phyloP scores from a whole-genome alignment of 2,888 invertebrate genomes.

The Nephrotoma flavescens region DNA sequence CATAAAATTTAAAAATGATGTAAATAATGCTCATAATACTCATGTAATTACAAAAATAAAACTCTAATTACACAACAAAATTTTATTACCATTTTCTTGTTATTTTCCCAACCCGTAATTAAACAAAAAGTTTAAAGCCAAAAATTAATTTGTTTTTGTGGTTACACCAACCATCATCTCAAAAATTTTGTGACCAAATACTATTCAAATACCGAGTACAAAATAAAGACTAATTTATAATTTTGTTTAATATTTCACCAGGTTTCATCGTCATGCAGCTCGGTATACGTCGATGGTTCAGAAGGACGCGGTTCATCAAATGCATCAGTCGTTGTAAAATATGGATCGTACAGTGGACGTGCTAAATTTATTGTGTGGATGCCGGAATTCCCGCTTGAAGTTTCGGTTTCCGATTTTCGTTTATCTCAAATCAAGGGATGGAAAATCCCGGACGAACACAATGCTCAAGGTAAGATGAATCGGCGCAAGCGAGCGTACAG shows the following conservation, averaged over 20 bases:
- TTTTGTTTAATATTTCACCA: conserved; percentile 23
- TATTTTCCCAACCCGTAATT: not conserved
- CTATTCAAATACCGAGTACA: no score
- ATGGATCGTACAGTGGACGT: conserved; percentile 77
- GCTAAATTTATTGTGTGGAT: conserved; percentile 92
- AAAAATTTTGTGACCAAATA: not conserved
- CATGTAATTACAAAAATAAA: not conserved
- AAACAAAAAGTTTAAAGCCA: not conserved
- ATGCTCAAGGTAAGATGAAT: conserved; percentile 37
- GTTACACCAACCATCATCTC: not conserved
- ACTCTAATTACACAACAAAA: not conserved
- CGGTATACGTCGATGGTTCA: conserved; percentile 91
- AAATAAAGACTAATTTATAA: not conserved
- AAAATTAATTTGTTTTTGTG: not conserved
- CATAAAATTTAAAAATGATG: not conserved
- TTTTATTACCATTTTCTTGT: not conserved
- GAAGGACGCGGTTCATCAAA: conserved; percentile 90
- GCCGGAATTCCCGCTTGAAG: conserved; percentile 86
- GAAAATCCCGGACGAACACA: conserved; percentile 73
- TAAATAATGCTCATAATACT: no score
- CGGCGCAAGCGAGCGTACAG: conserved; percentile 47
- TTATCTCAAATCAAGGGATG: conserved; percentile 90
- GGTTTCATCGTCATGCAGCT: conserved; percentile 93
- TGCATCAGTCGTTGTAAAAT: conserved; percentile 84
- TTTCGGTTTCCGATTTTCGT: conserved; percentile 75